phyloP scores from a whole-genome alignment of 1,140 invertebrate genomes.

The Lutraria rhynchaena region DNA sequence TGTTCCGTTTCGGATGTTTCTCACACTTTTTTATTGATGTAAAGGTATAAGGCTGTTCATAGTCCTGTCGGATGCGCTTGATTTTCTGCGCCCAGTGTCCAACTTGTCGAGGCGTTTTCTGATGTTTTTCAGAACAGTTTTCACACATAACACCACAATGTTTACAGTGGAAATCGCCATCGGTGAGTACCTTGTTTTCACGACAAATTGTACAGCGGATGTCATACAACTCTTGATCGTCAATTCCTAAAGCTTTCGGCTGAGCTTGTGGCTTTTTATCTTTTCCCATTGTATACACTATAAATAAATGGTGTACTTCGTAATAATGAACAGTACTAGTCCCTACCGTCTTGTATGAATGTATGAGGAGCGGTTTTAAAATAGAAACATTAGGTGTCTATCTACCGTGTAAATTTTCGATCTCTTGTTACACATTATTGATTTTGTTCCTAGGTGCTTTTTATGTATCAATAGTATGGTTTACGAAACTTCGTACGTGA shows the following conservation, averaged over 20 bases:
- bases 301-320: too few species aligned
- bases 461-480: too few species aligned
- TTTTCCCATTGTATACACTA: not conserved
- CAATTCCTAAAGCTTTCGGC: conserved; percentile 14
- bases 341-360: too few species aligned
- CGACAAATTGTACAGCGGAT: conserved; percentile 24
- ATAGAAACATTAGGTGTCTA: too few species aligned
- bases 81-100: conserved; percentile 49
- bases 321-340: too few species aligned
- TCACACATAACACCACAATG: conserved; percentile 52
- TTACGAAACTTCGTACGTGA: too few species aligned
- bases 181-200: conserved; percentile 1
- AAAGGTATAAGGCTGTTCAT: conserved; percentile 4
- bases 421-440: too few species aligned
- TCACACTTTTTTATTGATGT: conserved; percentile 40
- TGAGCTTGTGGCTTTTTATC: not conserved
- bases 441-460: too few species aligned
- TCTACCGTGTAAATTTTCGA: too few species aligned
- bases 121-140: conserved; percentile 44
- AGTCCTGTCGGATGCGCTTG: conserved; percentile 13
- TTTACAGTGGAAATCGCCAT: conserved; percentile 35
- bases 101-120: conserved; percentile 31
- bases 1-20: conserved; percentile 15
- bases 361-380: too few species aligned
- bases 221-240: conserved; percentile 38